These are phyloP conservation scores for Crocallis elinguaria DNA, from an alignment of 2,888 invertebrate species.

Conservation along the genomic window DNA sequence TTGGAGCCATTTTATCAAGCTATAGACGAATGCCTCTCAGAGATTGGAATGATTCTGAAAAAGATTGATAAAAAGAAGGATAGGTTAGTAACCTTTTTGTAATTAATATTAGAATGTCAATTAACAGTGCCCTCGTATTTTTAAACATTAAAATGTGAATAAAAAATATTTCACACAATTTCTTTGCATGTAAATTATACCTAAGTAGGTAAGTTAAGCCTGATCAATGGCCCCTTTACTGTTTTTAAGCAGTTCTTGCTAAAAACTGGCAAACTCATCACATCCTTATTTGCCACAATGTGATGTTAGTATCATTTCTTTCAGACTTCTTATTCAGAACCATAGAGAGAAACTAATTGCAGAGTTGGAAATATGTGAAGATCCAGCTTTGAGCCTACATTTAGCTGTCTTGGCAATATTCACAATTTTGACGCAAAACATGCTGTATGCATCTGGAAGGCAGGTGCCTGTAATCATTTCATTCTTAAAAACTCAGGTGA, in stretches of 20 bases:
- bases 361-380: conserved; percentile 89
- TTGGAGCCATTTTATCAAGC: conserved; percentile 92
- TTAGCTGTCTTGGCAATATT: conserved; percentile 91
- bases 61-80: conserved; percentile 96
- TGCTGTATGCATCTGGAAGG: conserved; percentile 96
- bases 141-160: too few species aligned
- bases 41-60: conserved; percentile 92
- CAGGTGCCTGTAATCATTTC: conserved; percentile 93
- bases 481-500: conserved; percentile 89
- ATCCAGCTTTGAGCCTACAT: conserved; percentile 92
- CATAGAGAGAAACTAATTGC: conserved; percentile 93
- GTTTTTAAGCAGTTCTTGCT: too few species aligned
- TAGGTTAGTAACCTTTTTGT: conserved; percentile 62
- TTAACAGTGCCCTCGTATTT: too few species aligned
- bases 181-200: too few species aligned
- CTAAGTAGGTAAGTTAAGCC: too few species aligned
- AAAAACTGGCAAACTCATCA: too few species aligned
- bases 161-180: too few species aligned
- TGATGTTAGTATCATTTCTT: conserved; percentile 31
- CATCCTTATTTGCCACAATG: too few species aligned
- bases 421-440: conserved; percentile 90
- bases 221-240: too few species aligned
- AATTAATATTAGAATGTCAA: too few species aligned
- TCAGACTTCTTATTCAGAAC: conserved; percentile 89
- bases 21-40: conserved; percentile 89